Evolutionary conservation across 2,797 vertebrate species (phyloP).

Genomic region (Pangasius larnaudii): DNA sequence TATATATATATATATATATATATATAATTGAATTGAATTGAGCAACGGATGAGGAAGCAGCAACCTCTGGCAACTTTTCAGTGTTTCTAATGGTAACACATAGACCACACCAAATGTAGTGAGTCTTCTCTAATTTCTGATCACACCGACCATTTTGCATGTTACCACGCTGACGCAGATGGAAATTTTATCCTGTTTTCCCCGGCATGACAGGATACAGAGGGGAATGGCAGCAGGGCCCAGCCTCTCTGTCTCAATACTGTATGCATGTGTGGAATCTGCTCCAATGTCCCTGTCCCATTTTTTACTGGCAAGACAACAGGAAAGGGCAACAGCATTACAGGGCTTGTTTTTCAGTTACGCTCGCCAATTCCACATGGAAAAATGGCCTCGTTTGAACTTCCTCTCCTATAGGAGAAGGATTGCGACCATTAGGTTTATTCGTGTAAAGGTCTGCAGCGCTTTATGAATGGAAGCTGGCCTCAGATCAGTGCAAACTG

Average conservation of each 20-base stretch:
- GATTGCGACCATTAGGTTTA: not conserved
- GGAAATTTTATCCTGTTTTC: conserved; percentile 61
- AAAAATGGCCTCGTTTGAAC: conserved; percentile 68
- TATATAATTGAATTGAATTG: no score
- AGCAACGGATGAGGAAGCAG: not conserved
- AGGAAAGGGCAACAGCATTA: conserved; percentile 68
- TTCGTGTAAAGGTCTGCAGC: not conserved
- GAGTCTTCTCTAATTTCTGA: conserved; percentile 6
- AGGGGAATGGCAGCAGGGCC: conserved; percentile 64
- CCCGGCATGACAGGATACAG: conserved; percentile 60
- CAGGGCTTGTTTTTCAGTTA: conserved; percentile 53
- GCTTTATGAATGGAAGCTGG: conserved; percentile 6
- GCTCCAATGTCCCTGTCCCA: conserved; percentile 49
- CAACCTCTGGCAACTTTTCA: not conserved
- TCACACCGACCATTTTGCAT: conserved; percentile 42
- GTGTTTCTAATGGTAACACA: not conserved
- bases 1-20: no score
- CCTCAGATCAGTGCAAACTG: conserved; percentile 1
- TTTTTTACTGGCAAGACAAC: conserved; percentile 61
- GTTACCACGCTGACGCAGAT: conserved; percentile 61
- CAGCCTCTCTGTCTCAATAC: conserved; percentile 59
- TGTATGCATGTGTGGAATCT: conserved; percentile 56
- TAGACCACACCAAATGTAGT: not conserved
- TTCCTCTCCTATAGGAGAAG: conserved; percentile 28
- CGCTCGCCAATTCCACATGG: conserved; percentile 63